Evolutionary conservation across 2,797 vertebrate species (phyloP).

Genomic region (Anomalospiza imberbis): DNA sequence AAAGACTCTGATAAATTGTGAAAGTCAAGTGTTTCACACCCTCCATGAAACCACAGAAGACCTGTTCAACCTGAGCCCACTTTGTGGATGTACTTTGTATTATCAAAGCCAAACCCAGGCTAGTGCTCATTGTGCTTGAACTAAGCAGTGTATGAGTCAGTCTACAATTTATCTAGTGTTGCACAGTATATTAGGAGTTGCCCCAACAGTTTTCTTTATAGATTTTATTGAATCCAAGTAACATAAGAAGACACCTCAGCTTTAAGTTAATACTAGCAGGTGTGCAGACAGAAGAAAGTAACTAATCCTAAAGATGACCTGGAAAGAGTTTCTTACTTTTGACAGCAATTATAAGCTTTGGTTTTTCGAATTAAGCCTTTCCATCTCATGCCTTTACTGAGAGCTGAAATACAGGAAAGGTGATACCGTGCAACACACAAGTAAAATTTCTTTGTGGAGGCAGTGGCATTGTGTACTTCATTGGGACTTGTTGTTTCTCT

Average conservation of each 20-base stretch:
- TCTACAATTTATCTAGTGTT: constrained; percentile 2
- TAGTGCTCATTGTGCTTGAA: neutral
- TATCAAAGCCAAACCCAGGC: neutral
- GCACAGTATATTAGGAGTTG: constrained; percentile 3
- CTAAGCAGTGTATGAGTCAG: constrained; percentile 29
- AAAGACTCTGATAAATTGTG: constrained; percentile 36
- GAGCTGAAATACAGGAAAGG: neutral
- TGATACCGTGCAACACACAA: neutral
- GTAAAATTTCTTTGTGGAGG: neutral
- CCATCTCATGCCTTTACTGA: neutral
- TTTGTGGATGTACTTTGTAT: constrained; percentile 33
- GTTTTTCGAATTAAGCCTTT: neutral
- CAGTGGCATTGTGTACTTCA: neutral
- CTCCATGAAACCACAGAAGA: neutral
- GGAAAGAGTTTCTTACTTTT: neutral
- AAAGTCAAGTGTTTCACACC: neutral
- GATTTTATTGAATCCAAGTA: constrained; percentile 32
- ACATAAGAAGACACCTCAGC: neutral
- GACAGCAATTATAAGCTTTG: neutral
- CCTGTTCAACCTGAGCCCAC: neutral
- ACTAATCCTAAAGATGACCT: neutral
- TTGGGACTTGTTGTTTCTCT: neutral
- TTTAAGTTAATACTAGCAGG: neutral
- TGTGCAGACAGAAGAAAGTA: neutral
- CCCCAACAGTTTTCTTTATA: neutral